Conservation (phyloP, 2,797 vertebrate species). For the Ceryle rudis region DNA sequence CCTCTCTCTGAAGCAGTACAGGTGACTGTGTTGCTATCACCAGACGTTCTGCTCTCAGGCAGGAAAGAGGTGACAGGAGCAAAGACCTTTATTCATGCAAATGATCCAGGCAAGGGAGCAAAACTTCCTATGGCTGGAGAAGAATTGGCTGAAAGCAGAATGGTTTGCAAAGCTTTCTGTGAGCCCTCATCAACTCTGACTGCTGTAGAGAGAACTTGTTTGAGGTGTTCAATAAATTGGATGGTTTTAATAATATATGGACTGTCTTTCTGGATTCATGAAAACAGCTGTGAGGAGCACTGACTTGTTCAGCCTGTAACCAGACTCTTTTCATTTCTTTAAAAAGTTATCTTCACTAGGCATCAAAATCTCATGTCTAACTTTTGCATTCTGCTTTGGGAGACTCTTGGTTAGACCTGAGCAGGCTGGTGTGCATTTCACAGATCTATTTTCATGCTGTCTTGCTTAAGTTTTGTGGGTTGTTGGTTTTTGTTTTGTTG, state of each 20-base stretch:
- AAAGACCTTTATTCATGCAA: conserved; percentile 19
- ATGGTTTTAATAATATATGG: conserved; percentile 69
- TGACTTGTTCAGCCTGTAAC: conserved; percentile 24
- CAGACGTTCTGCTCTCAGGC: conserved; percentile 36
- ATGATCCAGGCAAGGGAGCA: conserved; percentile 1
- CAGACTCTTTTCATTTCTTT: conserved; percentile 19
- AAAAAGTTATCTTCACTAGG: conserved; percentile 28
- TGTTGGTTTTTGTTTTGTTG: not conserved
- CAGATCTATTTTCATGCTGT: not conserved
- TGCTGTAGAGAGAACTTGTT: conserved; percentile 7
- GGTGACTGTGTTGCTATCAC: conserved; percentile 18
- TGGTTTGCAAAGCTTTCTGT: conserved; percentile 37
- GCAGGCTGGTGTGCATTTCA: not conserved
- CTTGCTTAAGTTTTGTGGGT: not conserved
- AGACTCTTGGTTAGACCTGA: not conserved
- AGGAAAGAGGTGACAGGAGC: conserved; percentile 39
- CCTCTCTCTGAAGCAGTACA: conserved; percentile 1
- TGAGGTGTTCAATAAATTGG: conserved; percentile 56
- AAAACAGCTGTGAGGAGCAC: conserved; percentile 5
- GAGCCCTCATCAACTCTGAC: conserved; percentile 11
- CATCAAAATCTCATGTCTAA: not conserved
- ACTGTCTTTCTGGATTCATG: conserved; percentile 13
- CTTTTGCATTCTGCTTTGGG: conserved; percentile 19
- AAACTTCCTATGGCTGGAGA: not conserved
- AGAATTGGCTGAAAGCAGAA: conserved; percentile 24